These are phyloP conservation scores for Leuctra nigra DNA, from an alignment of 2,888 invertebrate species.

Conservation along the genomic window DNA sequence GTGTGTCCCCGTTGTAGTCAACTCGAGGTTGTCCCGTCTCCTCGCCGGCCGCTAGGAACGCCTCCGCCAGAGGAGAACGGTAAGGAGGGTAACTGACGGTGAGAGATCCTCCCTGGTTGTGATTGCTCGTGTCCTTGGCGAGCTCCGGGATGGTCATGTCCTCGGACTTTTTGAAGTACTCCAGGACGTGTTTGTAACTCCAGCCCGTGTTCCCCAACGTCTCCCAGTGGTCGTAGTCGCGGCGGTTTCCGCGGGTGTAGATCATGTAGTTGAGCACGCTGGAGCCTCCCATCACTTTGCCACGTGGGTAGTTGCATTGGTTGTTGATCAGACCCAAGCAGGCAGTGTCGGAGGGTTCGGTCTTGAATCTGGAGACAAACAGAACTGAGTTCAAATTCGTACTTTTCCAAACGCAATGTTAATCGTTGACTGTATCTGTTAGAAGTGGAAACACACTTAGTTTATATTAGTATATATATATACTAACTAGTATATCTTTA, in stretches of 20 bases:
- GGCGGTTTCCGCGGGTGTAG: conserved; percentile 59
- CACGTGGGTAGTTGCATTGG: conserved; percentile 64
- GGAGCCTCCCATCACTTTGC: conserved; percentile 62
- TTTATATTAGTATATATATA: no score
- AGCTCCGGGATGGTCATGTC: conserved; percentile 55
- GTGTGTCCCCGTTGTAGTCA: conserved; percentile 56
- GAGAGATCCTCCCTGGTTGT: conserved; percentile 50
- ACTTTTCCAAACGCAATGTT: no score
- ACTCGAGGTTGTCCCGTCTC: conserved; percentile 52
- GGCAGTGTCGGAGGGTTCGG: conserved; percentile 63
- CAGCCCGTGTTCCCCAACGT: conserved; percentile 63
- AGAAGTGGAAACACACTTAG: no score
- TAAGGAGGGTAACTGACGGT: conserved; percentile 49
- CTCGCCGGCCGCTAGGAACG: conserved; percentile 54
- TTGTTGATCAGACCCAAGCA: conserved; percentile 68
- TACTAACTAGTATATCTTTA: no score
- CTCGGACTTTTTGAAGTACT: conserved; percentile 74
- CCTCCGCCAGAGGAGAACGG: conserved; percentile 50
- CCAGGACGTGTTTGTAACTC: conserved; percentile 63
- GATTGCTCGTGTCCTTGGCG: conserved; percentile 41
- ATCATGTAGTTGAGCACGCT: conserved; percentile 77
- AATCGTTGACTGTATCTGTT: no score
- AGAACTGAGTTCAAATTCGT: no score
- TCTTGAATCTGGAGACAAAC: no score
- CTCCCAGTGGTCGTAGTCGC: conserved; percentile 74